These are phyloP conservation scores for Ondatra zibethicus DNA, from an alignment of 2,113 vertebrate genomes.

Conservation along the genomic window DNA sequence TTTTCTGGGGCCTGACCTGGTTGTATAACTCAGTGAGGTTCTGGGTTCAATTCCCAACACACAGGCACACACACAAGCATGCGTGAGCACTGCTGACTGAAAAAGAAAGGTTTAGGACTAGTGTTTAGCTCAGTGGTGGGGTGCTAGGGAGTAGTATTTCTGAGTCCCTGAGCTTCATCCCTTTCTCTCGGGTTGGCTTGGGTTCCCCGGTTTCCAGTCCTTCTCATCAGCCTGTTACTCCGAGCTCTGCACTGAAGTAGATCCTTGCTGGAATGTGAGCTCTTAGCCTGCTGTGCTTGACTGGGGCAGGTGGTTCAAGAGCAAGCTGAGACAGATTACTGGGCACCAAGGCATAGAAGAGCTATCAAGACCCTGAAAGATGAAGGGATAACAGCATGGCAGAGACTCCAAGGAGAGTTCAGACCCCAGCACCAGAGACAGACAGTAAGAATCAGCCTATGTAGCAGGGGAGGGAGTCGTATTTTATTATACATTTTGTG, in stretches of 20 bases:
- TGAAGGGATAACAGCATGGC: not conserved
- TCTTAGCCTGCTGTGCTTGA: not conserved
- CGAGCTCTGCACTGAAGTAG: not conserved
- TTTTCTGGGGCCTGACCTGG: not conserved
- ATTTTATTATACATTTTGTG: not conserved
- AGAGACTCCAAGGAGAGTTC: not conserved
- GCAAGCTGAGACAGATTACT: not conserved
- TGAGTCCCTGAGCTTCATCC: not conserved
- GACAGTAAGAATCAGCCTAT: not conserved
- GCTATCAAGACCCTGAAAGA: not conserved
- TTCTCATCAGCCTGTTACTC: not conserved
- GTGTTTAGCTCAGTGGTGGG: not conserved
- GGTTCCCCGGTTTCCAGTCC: not conserved
- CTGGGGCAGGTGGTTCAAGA: not conserved
- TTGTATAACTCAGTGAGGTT: not conserved
- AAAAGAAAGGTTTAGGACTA: not conserved
- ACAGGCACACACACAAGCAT: not conserved
- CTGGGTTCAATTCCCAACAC: not conserved
- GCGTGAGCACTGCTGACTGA: not conserved
- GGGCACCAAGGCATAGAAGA: not conserved
- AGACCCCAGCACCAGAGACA: not conserved
- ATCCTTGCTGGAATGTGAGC: not conserved
- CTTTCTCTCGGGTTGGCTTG: not conserved
- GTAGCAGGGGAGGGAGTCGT: not conserved
- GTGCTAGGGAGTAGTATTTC: not conserved